A percentile compares a stretch with the other conserved stretches of the same genome.
Evolutionary conservation across 1,140 invertebrate species (phyloP).

Genomic region (Conus ventricosus): DNA sequence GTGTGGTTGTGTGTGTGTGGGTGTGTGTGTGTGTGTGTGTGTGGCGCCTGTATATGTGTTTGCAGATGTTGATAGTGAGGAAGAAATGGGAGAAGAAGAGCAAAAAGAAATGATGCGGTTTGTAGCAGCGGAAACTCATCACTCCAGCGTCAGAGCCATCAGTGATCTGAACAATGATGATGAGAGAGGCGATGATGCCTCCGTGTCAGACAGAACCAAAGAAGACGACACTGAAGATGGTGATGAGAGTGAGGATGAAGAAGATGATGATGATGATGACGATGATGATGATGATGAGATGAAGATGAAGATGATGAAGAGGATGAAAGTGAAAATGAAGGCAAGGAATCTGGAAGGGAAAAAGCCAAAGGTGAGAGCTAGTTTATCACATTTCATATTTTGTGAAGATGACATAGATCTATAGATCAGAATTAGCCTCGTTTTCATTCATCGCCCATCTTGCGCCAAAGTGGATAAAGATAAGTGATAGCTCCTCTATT

Average conservation of each 20-base stretch:
- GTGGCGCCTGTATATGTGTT: too few relatives aligned
- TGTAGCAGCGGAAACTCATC: background rate
- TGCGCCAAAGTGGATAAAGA: too few relatives aligned
- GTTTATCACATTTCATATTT: background rate
- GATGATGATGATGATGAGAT: conserved; percentile 49
- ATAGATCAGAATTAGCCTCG: too few relatives aligned
- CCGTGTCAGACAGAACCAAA: background rate
- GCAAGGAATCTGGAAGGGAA: background rate
- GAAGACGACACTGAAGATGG: conserved; percentile 32
- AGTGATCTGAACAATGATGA: background rate
- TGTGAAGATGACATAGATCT: too few relatives aligned
- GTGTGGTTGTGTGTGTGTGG: too few relatives aligned
- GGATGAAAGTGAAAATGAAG: conserved; percentile 1
- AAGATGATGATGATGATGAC: conserved; percentile 47
- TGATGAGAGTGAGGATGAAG: conserved; percentile 53
- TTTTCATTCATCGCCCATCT: too few relatives aligned
- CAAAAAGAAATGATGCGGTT: background rate
- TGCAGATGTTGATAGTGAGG: conserved; percentile 67
- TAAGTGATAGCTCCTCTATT: too few relatives aligned
- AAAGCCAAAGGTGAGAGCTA: conserved; percentile 22
- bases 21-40: too few relatives aligned
- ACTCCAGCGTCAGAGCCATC: background rate
- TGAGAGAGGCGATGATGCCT: background rate
- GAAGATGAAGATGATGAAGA: conserved; percentile 40
- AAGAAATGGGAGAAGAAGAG: conserved; percentile 72